Conservation (phyloP, 2,797 vertebrate species). For the Sebastes matsubarae region DNA sequence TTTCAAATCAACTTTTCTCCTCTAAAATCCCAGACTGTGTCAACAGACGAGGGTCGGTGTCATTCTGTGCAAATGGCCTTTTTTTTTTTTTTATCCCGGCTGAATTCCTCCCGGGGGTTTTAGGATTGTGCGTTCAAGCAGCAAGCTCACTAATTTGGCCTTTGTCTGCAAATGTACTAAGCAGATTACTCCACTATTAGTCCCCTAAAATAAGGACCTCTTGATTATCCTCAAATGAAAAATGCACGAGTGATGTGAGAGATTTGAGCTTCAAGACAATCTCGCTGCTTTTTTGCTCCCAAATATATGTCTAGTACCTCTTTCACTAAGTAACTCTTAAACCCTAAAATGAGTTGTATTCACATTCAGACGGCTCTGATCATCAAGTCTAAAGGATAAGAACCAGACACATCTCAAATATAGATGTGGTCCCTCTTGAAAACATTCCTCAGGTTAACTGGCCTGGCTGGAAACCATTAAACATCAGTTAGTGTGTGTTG, state of each 20-base stretch:
- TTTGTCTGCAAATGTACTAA: constrained; percentile 34
- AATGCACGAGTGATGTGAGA: neutral
- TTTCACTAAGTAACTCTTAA: neutral
- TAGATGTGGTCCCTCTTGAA: neutral
- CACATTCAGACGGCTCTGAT: constrained; percentile 9
- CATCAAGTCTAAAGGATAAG: neutral
- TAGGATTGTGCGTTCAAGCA: constrained; percentile 45
- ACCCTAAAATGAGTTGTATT: neutral
- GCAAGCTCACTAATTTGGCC: constrained; percentile 38
- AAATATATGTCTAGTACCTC: constrained; percentile 12
- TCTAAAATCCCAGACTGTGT: neutral
- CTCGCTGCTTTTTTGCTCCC: neutral
- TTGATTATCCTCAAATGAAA: constrained; percentile 14
- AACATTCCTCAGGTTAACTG: neutral
- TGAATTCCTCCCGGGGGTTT: constrained; percentile 6
- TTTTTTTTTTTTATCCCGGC: neutral
- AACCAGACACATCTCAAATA: neutral
- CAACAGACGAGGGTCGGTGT: neutral
- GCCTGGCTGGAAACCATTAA: constrained; percentile 2
- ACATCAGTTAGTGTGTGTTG: constrained; percentile 1
- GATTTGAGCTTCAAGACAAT: neutral
- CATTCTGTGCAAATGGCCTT: constrained; percentile 3
- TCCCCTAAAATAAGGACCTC: neutral
- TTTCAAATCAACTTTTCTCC: neutral
- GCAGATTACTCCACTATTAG: constrained; percentile 8